Evolutionary conservation across 2,888 invertebrate species (phyloP), one percentile per base, ranked within the genome.

Genomic region (Orthosia gracilis): DNA sequence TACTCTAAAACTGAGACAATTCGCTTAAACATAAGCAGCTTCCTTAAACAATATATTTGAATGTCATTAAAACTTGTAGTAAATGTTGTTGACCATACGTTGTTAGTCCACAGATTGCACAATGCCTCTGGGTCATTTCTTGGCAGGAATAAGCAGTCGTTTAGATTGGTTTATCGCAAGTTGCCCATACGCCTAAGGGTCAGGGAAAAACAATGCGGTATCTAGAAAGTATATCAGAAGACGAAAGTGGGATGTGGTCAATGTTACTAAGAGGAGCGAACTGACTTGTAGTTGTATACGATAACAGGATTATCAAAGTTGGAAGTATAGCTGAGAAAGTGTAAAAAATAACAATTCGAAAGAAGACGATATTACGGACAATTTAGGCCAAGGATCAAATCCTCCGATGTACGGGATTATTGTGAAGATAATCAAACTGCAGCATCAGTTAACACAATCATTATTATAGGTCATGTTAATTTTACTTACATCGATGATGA

Each of bases 381-480:
- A 83, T 73, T 40, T 83, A 74, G 79, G 68, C 68, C 72, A 68
- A 69, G 54, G 54, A 31, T 49, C 21, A 47, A 58, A 69, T 77
- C 63, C 31, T 64, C 55, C 21, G 69, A 57, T 23, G 1, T 49
- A 68, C 7, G 55, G n/a, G 18, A 71, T 69, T 71, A 62, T 54
- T 57, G 17, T 66, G 12, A 52, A 57, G 50, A 66, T 63, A 23
- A 76, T 71, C 15, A 66, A 70, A 62, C 26, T 66, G 40, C 26
- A 64, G 55, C 64, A 69, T 75, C 63, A 63, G 62, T 71, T 61
- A 64, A 72, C 62, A 26, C 70, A 54, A n/a, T 70, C 54, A 63
- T 67, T 76, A 65, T 65, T 80, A 65, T 65, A 63, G 80, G 26
- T 64, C 77, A 61, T 73, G 76, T 63, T 62, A 72, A 80, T 74